Evolutionary conservation across 2,888 invertebrate genomes (phyloP), one percentile per base, ranked within the genome.

Genomic region (Eumerus sabulonum): DNA sequence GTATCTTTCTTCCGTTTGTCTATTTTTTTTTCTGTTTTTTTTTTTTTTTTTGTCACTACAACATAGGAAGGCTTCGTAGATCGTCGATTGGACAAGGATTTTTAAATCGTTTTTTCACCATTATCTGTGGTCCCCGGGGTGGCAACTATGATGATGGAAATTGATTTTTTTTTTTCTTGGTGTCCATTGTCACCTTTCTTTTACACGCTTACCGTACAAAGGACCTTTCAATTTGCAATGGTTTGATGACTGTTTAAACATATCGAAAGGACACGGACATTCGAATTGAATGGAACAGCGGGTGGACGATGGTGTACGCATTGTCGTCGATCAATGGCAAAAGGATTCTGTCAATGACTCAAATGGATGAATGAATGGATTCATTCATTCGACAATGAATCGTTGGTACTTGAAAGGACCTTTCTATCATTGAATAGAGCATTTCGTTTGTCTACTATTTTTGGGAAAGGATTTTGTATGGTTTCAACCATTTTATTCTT

Each of bases 301-400:
- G 76, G 76, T 54, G 64, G 71, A 66, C 71, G 44, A 42, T 38
- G 13, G 53, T 59, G 53, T 76, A 63, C 63, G 47, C 13, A 57
- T 36, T 53, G 53, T 66, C 45, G 38, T 59, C 18, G 59, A 54
- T 66, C 60, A 63, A 42, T 63, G 53, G 12, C 57, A 66, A 71
- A 77, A 72, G 66, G 76, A 72, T 71, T 77, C 72, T 72, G 76
- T 77, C 76, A 77, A 77, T 77, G 76, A 77, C 66, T 62, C 54
- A 50, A 66, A 72, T 56, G 50, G 47, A 50, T 73, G 73, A 73
- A 73, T 73, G 72, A 35, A 59, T 42, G 51, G 1, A 50, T 48
- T 27, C 72, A 72, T 40, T 11, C n/a, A 40, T 27, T 27, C 7
- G 3, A 27, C 27, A 76, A 76, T 72, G 72, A 66, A 50, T 50